phyloP scores from a whole-genome alignment of 2,797 vertebrate genomes.

The Lindbergichthys nudifrons region DNA sequence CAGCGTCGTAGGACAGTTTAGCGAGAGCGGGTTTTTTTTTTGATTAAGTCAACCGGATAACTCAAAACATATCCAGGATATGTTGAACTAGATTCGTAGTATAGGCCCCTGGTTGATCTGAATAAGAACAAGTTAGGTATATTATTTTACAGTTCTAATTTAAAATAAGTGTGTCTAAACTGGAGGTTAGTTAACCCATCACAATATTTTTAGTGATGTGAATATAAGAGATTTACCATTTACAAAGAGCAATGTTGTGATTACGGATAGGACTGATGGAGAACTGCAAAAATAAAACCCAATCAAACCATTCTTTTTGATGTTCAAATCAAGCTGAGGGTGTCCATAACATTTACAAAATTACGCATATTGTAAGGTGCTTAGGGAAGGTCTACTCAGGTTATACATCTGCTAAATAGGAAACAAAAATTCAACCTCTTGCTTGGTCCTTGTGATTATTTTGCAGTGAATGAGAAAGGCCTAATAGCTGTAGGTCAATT shows the following conservation, averaged over 20 bases:
- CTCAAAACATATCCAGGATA: too few relatives aligned
- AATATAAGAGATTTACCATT: neutral
- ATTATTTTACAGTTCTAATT: too few relatives aligned
- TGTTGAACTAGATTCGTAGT: too few relatives aligned
- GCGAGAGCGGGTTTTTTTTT: too few relatives aligned
- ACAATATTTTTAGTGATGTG: neutral
- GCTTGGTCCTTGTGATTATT: slow-evolving; percentile 19
- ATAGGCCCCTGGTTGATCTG: too few relatives aligned
- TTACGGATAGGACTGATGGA: too few relatives aligned
- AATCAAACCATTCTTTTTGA: neutral
- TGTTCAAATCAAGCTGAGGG: neutral
- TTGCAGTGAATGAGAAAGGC: slow-evolving; percentile 30
- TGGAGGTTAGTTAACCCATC: neutral
- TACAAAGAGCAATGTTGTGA: too few relatives aligned
- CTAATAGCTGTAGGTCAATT: slow-evolving; percentile 18
- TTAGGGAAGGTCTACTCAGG: slow-evolving; percentile 6
- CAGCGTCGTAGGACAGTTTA: too few relatives aligned
- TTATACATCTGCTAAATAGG: slow-evolving; percentile 1
- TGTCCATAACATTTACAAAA: neutral
- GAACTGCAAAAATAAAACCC: neutral
- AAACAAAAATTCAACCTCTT: slow-evolving; percentile 15
- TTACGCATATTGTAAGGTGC: neutral
- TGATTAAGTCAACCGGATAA: too few relatives aligned
- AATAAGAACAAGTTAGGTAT: too few relatives aligned
- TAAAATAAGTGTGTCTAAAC: neutral